Evolutionary conservation across 2,888 invertebrate genomes (phyloP).

Genomic region (Desoria tigrina): DNA sequence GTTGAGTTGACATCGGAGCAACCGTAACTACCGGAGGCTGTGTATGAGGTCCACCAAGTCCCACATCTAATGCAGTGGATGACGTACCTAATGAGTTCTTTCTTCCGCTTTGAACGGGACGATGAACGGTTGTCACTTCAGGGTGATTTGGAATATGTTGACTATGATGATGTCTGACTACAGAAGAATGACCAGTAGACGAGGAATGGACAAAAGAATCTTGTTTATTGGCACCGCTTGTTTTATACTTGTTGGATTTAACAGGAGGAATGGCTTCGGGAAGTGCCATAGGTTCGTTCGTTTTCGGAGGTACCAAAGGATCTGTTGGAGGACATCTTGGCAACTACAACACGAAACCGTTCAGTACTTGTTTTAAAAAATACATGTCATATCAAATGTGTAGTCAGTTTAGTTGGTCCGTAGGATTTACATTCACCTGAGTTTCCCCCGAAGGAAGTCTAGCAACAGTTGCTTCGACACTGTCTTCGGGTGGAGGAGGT

Average conservation of each 20-base stretch:
- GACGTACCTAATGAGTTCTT: too few relatives aligned
- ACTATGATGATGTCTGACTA: too few relatives aligned
- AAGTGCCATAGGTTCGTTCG: conserved; percentile 23
- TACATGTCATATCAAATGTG: not conserved
- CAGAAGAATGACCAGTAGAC: too few relatives aligned
- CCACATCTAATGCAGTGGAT: not conserved
- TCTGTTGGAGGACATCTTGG: conserved; percentile 52
- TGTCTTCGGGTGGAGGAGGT: conserved; percentile 88
- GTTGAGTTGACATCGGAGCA: conserved; percentile 51
- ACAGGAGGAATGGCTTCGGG: conserved; percentile 19
- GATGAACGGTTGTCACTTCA: too few relatives aligned
- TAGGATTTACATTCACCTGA: conserved; percentile 36
- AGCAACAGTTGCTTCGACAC: conserved; percentile 63
- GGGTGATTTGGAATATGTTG: too few relatives aligned
- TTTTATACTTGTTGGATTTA: not conserved
- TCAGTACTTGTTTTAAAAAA: too few relatives aligned
- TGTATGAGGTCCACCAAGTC: conserved; percentile 19
- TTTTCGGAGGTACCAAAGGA: conserved; percentile 31
- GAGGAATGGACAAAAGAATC: too few relatives aligned
- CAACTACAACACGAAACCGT: conserved; percentile 41
- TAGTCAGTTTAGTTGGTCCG: not conserved
- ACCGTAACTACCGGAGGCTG: conserved; percentile 52
- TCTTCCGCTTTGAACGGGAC: too few relatives aligned
- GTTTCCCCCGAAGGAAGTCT: conserved; percentile 79
- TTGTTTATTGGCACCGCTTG: not conserved